These are phyloP conservation scores for Spheniscus humboldti DNA, from an alignment of 2,797 vertebrate species.

Conservation along the genomic window DNA sequence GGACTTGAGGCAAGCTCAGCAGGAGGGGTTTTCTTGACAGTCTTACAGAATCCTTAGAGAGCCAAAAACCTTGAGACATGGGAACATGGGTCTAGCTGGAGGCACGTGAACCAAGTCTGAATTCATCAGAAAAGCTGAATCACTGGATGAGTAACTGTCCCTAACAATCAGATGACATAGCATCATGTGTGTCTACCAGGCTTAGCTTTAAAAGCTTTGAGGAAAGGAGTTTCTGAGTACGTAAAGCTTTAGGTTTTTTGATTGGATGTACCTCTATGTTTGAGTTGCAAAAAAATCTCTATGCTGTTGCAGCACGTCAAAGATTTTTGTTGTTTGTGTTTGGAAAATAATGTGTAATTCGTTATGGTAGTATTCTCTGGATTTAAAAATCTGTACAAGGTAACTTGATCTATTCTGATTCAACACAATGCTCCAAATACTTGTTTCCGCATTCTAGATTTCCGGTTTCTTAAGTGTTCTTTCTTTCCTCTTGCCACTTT, in stretches of 20 bases:
- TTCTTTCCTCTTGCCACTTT: not conserved
- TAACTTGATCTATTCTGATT: not conserved
- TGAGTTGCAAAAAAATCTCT: not conserved
- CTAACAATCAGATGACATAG: not conserved
- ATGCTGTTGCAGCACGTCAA: not conserved
- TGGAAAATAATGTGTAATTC: not conserved
- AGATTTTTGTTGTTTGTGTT: not conserved
- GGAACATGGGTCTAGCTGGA: not conserved
- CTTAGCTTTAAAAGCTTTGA: not conserved
- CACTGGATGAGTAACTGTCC: slow-evolving; percentile 19
- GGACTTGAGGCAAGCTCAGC: not conserved
- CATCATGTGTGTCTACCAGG: not conserved
- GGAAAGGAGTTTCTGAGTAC: not conserved
- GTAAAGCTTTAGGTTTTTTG: not conserved
- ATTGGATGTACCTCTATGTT: not conserved
- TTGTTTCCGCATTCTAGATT: not conserved
- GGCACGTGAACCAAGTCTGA: not conserved
- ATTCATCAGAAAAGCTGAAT: slow-evolving; percentile 45
- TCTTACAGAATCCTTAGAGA: not conserved
- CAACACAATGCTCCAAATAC: not conserved
- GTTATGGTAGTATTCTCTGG: not conserved
- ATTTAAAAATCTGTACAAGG: not conserved
- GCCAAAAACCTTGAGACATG: not conserved
- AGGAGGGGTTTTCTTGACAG: not conserved
- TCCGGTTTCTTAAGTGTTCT: not conserved